Evolutionary conservation across 2,888 invertebrate species (phyloP).

Genomic region (Heliconius erato): DNA sequence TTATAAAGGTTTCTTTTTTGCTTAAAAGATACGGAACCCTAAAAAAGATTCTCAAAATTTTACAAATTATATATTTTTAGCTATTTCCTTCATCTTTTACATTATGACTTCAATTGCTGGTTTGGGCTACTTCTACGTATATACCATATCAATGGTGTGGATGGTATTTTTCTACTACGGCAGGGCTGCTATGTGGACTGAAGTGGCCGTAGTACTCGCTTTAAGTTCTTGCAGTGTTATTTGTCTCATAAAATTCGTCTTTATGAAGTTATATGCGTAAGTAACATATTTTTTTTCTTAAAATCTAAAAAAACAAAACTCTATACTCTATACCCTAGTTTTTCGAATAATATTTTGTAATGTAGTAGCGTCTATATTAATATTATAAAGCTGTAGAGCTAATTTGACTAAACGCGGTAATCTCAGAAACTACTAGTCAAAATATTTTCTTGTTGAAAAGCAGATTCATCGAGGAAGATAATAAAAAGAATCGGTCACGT

Average conservation of each 20-base stretch:
- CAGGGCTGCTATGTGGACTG: constrained; percentile 58
- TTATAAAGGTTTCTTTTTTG: too few species aligned
- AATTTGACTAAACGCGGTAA: too few species aligned
- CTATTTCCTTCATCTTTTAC: constrained; percentile 32
- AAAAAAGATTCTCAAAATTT: background rate
- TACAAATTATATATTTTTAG: constrained; percentile 13
- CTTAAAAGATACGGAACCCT: too few species aligned
- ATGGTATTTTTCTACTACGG: constrained; percentile 59
- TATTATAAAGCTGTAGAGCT: background rate
- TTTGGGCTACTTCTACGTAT: constrained; percentile 61
- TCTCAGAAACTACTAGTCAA: background rate
- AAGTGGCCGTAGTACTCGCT: constrained; percentile 61
- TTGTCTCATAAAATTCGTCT: constrained; percentile 60
- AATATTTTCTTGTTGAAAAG: background rate
- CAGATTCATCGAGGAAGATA: background rate
- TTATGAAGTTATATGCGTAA: constrained; percentile 61
- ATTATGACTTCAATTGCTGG: constrained; percentile 11
- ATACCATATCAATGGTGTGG: constrained; percentile 63
- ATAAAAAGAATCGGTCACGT: background rate
- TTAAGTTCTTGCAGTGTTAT: constrained; percentile 61
- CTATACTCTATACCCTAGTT: too few species aligned
- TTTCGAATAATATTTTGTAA: too few species aligned
- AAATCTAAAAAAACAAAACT: background rate
- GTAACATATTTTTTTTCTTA: constrained; percentile 26
- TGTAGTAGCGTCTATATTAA: background rate